These are phyloP conservation scores for Cataglyphis hispanica DNA, from an alignment of 1,140 invertebrate species.

Conservation along the genomic window DNA sequence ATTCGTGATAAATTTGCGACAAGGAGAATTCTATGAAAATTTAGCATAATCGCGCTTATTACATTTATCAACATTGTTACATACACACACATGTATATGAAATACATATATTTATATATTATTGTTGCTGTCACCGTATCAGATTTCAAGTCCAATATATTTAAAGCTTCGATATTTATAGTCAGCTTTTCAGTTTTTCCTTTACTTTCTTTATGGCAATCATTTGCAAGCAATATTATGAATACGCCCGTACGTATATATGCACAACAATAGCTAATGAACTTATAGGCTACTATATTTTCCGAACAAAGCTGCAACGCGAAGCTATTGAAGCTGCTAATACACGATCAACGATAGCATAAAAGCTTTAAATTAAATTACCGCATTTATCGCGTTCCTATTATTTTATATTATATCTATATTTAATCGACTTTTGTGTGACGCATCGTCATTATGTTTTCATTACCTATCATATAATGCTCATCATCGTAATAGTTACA, in stretches of 20 bases:
- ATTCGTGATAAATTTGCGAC: neutral
- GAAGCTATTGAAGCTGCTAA: slow-evolving; percentile 49
- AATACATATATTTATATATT: no score
- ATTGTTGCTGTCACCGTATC: no score
- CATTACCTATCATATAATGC: slow-evolving; percentile 33
- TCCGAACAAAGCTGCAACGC: slow-evolving; percentile 10
- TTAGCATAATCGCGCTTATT: neutral
- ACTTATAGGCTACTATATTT: slow-evolving; percentile 47
- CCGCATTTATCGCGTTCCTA: slow-evolving; percentile 44
- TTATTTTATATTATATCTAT: slow-evolving; percentile 51
- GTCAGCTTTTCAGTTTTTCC: neutral
- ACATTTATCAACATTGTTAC: neutral
- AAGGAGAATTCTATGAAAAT: neutral
- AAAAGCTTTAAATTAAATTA: slow-evolving; percentile 56
- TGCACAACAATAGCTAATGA: slow-evolving; percentile 30
- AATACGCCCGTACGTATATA: neutral
- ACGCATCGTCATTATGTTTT: slow-evolving; percentile 32
- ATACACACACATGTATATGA: no score
- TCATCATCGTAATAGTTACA: slow-evolving; percentile 1
- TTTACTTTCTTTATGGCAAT: neutral
- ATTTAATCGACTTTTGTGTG: slow-evolving; percentile 41
- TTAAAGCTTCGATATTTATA: neutral
- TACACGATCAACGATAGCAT: slow-evolving; percentile 49
- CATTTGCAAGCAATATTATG: neutral
- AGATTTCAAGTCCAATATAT: no score